Evolutionary conservation across 2,888 invertebrate genomes (phyloP), one percentile per base, ranked within the genome.

Genomic region (Luffia ferchaultella): DNA sequence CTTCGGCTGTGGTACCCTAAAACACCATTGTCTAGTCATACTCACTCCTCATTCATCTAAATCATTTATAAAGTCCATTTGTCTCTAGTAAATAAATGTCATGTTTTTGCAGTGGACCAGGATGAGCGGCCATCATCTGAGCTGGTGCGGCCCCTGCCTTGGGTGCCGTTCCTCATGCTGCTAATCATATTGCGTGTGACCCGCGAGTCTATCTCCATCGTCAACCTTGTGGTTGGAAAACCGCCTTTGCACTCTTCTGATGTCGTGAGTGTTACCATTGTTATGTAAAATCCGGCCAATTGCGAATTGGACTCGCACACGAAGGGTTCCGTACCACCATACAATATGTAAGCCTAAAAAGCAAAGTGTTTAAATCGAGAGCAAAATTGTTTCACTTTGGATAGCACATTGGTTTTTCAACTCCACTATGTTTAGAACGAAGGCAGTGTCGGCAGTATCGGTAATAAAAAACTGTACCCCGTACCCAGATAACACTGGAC

Each of bases 61-160:
- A n/a, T n/a, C n/a, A n/a, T n/a, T n/a, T n/a, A n/a, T n/a, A n/a
- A n/a, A n/a, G n/a, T n/a, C n/a, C n/a, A n/a, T n/a, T n/a, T n/a
- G n/a, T n/a, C n/a, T n/a, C n/a, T n/a, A n/a, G n/a, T n/a, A 30
- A 12, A 30, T 12, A 30, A 30, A 30, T 12, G 12, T 30, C 30
- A 30, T 30, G 30, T 30, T 30, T 30, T 30, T 46, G 1, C 67
- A 86, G 87, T 79, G 65, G 80, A 83, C 20, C 73, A 70, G 59
- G 79, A 86, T 52, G 86, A 86, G n/a, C 73, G 76, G 1, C 78
- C 78, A 0, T 78, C 73, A 50, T 72, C 77, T 1, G 80, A 85
- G 60, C 62, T 87, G 49, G 74, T 86, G n/a, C 76, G 87, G 20
- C 88, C 88, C 0, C 60, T 88, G 49, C 87, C 87, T 0, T 88